A percentile compares a stretch with the other conserved stretches of the same genome.
These are phyloP conservation scores for Myripristis murdjan DNA, from an alignment of 2,797 vertebrate species.

Conservation along the genomic window DNA sequence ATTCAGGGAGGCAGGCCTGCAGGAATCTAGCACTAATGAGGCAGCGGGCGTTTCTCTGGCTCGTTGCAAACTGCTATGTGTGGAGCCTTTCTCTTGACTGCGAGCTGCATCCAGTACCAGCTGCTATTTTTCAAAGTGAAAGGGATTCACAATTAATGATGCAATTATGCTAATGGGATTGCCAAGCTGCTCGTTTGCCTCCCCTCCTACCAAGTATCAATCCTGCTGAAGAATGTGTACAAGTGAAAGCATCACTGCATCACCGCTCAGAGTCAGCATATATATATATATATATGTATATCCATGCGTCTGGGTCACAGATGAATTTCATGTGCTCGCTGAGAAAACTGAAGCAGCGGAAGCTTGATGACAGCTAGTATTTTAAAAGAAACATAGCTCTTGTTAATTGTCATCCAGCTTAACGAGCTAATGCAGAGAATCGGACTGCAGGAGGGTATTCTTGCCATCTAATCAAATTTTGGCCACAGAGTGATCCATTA, in stretches of 20 bases:
- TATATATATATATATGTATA: no score
- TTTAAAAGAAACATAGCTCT: conserved; percentile 15
- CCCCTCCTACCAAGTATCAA: conserved; percentile 72
- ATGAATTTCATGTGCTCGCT: not conserved
- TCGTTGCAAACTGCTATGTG: conserved; percentile 69
- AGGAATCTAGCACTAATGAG: conserved; percentile 79
- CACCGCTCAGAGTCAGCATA: conserved; percentile 32
- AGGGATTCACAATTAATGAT: conserved; percentile 84
- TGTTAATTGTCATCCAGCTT: conserved; percentile 19
- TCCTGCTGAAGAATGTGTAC: conserved; percentile 66
- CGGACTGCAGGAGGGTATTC: not conserved
- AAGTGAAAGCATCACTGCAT: conserved; percentile 54
- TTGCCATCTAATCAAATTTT: conserved; percentile 14
- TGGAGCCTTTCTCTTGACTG: conserved; percentile 68
- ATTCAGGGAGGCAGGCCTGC: conserved; percentile 70
- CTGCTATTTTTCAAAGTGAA: conserved; percentile 76
- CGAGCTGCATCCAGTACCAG: conserved; percentile 72
- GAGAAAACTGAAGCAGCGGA: conserved; percentile 16
- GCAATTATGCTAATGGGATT: conserved; percentile 83
- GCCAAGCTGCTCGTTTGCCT: conserved; percentile 66
- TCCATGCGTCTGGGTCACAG: conserved; percentile 15
- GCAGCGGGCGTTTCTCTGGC: conserved; percentile 78
- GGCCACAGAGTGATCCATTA: not conserved
- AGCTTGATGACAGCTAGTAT: conserved; percentile 31
- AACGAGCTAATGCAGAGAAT: not conserved